A percentile compares a stretch with the other conserved stretches of the same genome.
Evolutionary conservation across 1,140 invertebrate genomes (phyloP).

Genomic region (Pogonomyrmex barbatus): DNA sequence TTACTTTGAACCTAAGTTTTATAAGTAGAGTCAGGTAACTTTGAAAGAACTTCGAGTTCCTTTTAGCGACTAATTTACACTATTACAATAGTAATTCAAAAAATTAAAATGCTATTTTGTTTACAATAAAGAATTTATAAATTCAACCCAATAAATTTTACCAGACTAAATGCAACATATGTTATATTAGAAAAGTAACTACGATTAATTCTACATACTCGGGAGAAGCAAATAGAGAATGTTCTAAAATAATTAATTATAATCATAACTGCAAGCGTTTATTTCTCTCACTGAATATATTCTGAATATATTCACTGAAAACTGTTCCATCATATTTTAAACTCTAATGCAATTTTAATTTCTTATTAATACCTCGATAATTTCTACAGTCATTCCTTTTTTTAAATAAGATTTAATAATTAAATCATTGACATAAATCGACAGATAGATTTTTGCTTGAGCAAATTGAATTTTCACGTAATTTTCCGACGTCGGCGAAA

Average conservation of each 20-base stretch:
- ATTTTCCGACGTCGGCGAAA: slow-evolving; percentile 55
- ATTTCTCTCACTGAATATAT: background rate
- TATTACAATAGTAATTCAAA: background rate
- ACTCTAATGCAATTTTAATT: background rate
- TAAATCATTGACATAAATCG: background rate
- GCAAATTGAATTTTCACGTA: slow-evolving; percentile 21
- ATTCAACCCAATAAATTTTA: slow-evolving; percentile 3
- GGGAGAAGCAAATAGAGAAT: background rate
- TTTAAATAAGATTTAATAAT: slow-evolving; percentile 1
- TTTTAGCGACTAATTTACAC: slow-evolving; percentile 2
- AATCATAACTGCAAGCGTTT: background rate
- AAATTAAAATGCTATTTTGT: slow-evolving; percentile 5
- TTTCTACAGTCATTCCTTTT: background rate
- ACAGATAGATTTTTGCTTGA: background rate
- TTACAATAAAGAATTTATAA: background rate
- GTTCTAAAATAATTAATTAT: slow-evolving; percentile 10
- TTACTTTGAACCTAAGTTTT: slow-evolving; percentile 54
- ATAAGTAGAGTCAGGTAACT: slow-evolving; percentile 48
- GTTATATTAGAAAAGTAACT: background rate
- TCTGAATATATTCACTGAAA: too few species aligned
- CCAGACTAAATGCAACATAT: background rate
- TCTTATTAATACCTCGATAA: background rate
- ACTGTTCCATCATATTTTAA: background rate
- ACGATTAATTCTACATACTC: background rate
- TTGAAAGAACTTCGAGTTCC: slow-evolving; percentile 1